Conservation (phyloP, 2,888 invertebrate genomes). For the Torymus texanus region DNA sequence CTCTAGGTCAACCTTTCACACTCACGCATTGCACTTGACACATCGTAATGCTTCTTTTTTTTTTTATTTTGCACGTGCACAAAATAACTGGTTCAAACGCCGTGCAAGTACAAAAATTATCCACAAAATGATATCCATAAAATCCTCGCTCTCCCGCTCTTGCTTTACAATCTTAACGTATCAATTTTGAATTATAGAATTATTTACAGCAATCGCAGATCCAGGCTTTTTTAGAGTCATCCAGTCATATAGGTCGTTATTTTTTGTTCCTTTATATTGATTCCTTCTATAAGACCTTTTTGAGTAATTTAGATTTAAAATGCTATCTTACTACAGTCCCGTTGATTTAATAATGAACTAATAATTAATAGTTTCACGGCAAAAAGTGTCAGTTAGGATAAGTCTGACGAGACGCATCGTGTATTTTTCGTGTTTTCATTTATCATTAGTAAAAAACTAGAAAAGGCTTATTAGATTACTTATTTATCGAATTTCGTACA, state of each 20-base stretch:
- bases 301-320: conserved; percentile 25
- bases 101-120: conserved; percentile 41
- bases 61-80: conserved; percentile 16
- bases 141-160: conserved; percentile 13
- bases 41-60: conserved; percentile 28
- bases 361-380: conserved; percentile 36
- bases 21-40: conserved; percentile 46
- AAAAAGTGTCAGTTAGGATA: conserved; percentile 31
- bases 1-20: neutral
- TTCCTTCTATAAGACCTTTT: conserved; percentile 3
- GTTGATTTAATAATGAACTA: conserved; percentile 37
- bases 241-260: conserved; percentile 24
- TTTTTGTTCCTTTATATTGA: neutral
- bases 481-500: conserved; percentile 53
- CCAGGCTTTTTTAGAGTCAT: conserved; percentile 24
- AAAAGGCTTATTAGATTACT: conserved; percentile 58
- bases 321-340: conserved; percentile 32
- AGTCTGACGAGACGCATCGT: conserved; percentile 23
- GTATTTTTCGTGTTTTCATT: conserved; percentile 25
- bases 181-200: conserved; percentile 47
- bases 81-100: neutral
- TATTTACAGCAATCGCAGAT: conserved; percentile 47
- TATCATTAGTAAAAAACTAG: conserved; percentile 58
- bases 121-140: conserved; percentile 17
- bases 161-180: conserved; percentile 30